A percentile compares a stretch with the other conserved stretches of the same genome.
Evolutionary conservation across 2,888 invertebrate genomes (phyloP).

Genomic region (Operophtera brumata): DNA sequence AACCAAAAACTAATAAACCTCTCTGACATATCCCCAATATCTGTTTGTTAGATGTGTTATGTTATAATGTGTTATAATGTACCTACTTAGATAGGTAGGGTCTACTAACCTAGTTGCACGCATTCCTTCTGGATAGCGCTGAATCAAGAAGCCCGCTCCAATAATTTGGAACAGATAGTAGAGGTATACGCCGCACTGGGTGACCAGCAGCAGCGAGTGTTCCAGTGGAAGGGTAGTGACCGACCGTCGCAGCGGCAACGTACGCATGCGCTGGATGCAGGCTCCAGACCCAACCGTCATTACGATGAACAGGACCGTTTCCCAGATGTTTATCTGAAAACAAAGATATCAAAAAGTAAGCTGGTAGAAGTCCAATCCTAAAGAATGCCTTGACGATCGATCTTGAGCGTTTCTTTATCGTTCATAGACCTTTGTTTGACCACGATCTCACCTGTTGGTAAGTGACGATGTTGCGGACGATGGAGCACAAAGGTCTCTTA

Average conservation of each 20-base stretch:
- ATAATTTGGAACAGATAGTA: conserved; percentile 89
- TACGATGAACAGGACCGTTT: conserved; percentile 65
- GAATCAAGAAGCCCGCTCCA: conserved; percentile 82
- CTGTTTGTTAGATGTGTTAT: too few relatives aligned
- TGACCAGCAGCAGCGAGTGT: conserved; percentile 86
- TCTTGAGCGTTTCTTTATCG: too few relatives aligned
- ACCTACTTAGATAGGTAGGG: too few relatives aligned
- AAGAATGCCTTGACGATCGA: too few relatives aligned
- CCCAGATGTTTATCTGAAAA: conserved; percentile 81
- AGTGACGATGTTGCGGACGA: too few relatives aligned
- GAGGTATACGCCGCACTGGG: conserved; percentile 89
- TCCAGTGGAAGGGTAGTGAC: conserved; percentile 80
- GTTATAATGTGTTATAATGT: too few relatives aligned
- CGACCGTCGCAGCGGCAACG: conserved; percentile 56
- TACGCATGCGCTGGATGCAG: conserved; percentile 68
- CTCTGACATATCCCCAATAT: too few relatives aligned
- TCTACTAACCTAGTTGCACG: conserved; percentile 60
- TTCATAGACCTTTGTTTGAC: too few relatives aligned
- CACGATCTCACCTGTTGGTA: too few relatives aligned
- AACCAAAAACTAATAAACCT: too few relatives aligned
- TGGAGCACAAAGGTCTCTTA: too few relatives aligned
- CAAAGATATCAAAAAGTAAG: neutral
- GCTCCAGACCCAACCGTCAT: conserved; percentile 69
- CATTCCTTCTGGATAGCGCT: conserved; percentile 58
- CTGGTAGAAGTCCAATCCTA: too few relatives aligned